Base-by-base conservation (phyloP, 1,140 invertebrate genomes). In the Drosophila asahinai region DNA sequence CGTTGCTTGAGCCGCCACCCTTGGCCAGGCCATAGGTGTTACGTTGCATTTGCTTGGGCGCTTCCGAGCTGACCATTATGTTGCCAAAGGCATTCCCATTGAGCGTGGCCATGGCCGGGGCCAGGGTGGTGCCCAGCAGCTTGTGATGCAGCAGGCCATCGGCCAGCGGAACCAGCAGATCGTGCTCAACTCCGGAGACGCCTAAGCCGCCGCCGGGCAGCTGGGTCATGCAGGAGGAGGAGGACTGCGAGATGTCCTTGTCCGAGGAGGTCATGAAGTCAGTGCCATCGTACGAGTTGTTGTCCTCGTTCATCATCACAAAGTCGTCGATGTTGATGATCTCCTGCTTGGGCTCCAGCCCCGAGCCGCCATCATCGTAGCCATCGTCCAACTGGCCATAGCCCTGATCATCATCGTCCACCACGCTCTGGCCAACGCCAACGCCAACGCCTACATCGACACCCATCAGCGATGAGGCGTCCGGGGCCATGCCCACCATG, bases 11-110 rank as follows among this genome's bases (percentile, higher is more conserved):
- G 12, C n/a, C 36, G 9, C 30, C 19, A 27, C 25, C 54, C 42
- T 86, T 76, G 30, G 74, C 52, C 25, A 77, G 19, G 49, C 68
- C 61, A 36, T 61, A 73, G 3, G 59, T 67, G 36, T 9, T 57
- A 94, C 95, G n/a, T 19, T 77, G 64, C 94, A 94, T 68, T 48
- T 62, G 45, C 33, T 83, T 89, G 11, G 67, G 42, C n/a, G 72
- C 22, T 3, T 71, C 67, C 12, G 73, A 33, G n/a, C 43, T 51
- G 47, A 81, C 55, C 93, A 94, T 86, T 94, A 93, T 70, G 93
- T 92, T 93, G 93, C 94, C 90, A 93, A 94, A 75, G 80, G 91
- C 74, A 93, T 93, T 79, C 92, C 93, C 40, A 55, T 59, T 66
- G 25, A 74, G 61, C 22, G 49, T 54, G 12, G 30, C 42, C 48